These are phyloP conservation scores for Cyclina sinensis DNA, from an alignment of 1,140 invertebrate genomes.

Conservation along the genomic window DNA sequence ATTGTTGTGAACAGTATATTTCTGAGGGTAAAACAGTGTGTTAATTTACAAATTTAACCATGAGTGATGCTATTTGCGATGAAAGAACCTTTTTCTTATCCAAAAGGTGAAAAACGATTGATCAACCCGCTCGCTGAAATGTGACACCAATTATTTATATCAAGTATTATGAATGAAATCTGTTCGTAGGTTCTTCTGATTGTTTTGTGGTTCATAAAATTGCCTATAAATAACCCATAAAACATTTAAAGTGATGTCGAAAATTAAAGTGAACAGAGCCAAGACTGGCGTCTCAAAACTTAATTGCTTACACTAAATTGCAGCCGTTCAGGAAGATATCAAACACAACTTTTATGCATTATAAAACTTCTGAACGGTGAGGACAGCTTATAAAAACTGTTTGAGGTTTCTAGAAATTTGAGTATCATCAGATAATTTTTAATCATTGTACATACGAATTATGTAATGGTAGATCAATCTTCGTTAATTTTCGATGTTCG, in stretches of 20 bases:
- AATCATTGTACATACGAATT: too few relatives aligned
- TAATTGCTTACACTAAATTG: not conserved
- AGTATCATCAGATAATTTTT: too few relatives aligned
- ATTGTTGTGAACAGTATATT: not conserved
- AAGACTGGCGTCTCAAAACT: not conserved
- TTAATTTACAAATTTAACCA: not conserved
- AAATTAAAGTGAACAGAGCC: not conserved
- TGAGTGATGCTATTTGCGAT: not conserved
- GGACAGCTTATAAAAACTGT: too few relatives aligned
- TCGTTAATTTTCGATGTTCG: too few relatives aligned
- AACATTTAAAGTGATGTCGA: not conserved
- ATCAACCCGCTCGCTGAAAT: not conserved
- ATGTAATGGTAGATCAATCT: too few relatives aligned
- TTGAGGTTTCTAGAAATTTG: too few relatives aligned
- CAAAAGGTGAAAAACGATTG: not conserved
- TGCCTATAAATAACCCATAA: not conserved
- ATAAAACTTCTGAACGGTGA: too few relatives aligned
- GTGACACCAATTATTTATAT: conserved; percentile 2
- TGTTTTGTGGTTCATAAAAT: not conserved
- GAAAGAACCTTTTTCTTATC: not conserved
- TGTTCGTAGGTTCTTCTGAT: not conserved
- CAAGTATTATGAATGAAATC: not conserved
- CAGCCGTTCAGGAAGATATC: too few relatives aligned
- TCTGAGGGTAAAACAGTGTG: not conserved
- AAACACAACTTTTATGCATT: too few relatives aligned